Conservation (phyloP, 2,113 vertebrate species). For the Telmatochromis bifrenatus region DNA sequence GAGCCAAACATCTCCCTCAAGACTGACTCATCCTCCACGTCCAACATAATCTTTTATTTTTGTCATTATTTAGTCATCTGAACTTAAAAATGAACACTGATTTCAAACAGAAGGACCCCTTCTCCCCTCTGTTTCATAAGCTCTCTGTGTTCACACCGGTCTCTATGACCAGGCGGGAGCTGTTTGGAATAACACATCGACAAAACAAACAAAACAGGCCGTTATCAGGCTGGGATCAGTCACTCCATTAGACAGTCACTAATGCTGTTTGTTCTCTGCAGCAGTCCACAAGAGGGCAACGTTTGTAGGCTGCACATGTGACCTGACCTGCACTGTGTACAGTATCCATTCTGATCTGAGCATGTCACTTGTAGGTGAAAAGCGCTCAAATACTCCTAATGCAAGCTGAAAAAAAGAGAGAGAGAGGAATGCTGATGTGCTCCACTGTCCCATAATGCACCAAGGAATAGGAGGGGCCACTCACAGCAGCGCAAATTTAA, state of each 20-base stretch:
- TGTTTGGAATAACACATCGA: slow-evolving; percentile 24
- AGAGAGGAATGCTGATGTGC: background rate
- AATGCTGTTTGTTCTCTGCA: background rate
- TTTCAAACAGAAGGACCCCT: background rate
- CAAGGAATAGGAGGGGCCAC: background rate
- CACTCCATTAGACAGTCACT: background rate
- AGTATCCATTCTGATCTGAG: background rate
- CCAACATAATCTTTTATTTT: background rate
- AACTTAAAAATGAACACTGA: background rate
- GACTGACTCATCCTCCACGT: rapidly evolving
- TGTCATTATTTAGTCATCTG: background rate
- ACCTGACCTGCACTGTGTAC: background rate
- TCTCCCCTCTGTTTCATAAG: background rate
- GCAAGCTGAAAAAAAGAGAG: background rate
- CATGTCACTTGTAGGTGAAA: background rate
- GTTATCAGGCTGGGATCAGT: slow-evolving; percentile 32
- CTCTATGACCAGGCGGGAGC: background rate
- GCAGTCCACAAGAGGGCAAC: slow-evolving; percentile 62
- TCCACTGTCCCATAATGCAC: background rate
- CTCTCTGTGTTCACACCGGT: background rate
- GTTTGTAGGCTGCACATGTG: slow-evolving; percentile 5
- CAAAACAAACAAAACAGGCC: slow-evolving; percentile 25
- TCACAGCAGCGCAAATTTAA: background rate
- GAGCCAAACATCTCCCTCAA: background rate
- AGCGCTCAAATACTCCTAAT: background rate